Conservation (phyloP, 2,113 vertebrate genomes). For the Heloderma charlesbogerti region DNA sequence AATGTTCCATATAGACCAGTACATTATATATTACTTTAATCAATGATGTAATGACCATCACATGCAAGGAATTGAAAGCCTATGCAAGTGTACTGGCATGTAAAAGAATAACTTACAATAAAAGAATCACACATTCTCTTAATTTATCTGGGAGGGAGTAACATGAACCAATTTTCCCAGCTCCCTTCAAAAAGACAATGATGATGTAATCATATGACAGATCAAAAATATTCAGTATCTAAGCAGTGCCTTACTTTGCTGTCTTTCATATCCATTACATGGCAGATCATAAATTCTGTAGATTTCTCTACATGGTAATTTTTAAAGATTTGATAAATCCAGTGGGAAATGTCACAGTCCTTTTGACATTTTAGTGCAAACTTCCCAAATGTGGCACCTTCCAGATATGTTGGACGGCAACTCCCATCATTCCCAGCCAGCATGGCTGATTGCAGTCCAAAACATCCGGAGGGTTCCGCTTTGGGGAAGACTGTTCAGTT, state of each 20-base stretch:
- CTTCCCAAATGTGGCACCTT: too few relatives aligned
- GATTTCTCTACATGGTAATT: neutral
- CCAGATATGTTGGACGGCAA: too few relatives aligned
- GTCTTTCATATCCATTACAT: neutral
- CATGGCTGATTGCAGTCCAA: too few relatives aligned
- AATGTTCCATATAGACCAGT: neutral
- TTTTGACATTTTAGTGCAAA: neutral
- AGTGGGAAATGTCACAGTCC: neutral
- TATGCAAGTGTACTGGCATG: neutral
- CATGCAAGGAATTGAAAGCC: neutral
- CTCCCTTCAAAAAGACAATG: neutral
- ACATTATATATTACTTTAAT: neutral
- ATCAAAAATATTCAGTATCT: neutral
- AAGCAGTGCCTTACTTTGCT: neutral
- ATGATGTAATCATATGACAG: neutral
- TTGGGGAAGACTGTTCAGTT: neutral
- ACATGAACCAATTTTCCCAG: neutral
- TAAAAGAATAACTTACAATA: neutral
- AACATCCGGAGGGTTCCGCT: too few relatives aligned
- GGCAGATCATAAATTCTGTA: neutral
- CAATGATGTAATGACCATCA: neutral
- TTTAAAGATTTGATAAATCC: neutral
- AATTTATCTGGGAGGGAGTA: fast-evolving
- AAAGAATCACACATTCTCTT: neutral
- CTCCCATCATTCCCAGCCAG: too few relatives aligned